A percentile compares a stretch with the other conserved stretches of the same genome.
Conservation (phyloP, 2,797 vertebrate genomes). For the Myripristis murdjan region DNA sequence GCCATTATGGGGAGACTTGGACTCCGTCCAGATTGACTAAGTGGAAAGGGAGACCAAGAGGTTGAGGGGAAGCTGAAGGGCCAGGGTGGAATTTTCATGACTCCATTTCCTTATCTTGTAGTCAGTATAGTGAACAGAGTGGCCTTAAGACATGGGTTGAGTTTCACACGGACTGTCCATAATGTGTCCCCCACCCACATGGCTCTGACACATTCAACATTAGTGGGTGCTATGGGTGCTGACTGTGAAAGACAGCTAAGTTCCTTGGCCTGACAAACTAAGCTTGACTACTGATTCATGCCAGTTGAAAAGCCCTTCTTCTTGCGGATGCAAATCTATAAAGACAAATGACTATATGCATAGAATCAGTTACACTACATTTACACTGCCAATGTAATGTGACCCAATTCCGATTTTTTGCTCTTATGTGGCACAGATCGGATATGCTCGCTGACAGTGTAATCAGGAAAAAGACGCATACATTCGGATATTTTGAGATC, state of each 20-base stretch:
- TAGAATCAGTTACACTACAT: conserved; percentile 2
- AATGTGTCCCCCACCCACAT: conserved; percentile 53
- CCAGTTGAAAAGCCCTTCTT: conserved; percentile 27
- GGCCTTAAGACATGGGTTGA: conserved; percentile 63
- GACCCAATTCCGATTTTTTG: no score
- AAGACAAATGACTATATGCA: not conserved
- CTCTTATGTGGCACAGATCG: no score
- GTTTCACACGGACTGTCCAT: conserved; percentile 60
- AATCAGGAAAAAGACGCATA: no score
- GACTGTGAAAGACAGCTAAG: conserved; percentile 45
- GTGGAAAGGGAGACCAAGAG: conserved; percentile 41
- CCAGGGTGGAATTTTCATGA: conserved; percentile 66
- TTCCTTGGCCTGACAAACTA: conserved; percentile 38
- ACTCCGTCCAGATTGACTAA: conserved; percentile 78
- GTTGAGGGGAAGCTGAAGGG: conserved; percentile 15
- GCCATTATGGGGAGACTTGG: conserved; percentile 75
- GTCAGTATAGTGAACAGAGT: conserved; percentile 46
- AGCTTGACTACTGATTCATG: conserved; percentile 29
- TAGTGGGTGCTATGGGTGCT: conserved; percentile 53
- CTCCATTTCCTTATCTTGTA: conserved; percentile 41
- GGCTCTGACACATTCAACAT: conserved; percentile 72
- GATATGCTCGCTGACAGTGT: no score
- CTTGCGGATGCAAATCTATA: conserved; percentile 35
- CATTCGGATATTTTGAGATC: no score
- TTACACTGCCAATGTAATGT: no score